Conservation (phyloP, 2,797 vertebrate genomes). For the Mus caroli region DNA sequence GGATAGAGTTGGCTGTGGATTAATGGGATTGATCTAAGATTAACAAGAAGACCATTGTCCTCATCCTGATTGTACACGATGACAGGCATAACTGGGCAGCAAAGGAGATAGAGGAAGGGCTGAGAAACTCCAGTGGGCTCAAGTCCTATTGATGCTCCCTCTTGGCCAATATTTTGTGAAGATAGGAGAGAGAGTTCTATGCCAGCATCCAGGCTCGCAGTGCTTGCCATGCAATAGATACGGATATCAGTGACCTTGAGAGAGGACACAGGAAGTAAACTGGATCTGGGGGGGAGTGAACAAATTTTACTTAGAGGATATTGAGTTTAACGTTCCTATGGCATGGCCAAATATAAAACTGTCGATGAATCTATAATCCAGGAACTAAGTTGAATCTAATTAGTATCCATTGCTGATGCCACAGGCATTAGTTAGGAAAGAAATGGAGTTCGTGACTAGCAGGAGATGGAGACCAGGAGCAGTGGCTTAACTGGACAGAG, state of each 20-base stretch:
- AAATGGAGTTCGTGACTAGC: neutral
- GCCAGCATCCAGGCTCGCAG: neutral
- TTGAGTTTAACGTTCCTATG: neutral
- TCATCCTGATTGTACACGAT: neutral
- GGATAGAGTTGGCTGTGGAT: conserved; percentile 42
- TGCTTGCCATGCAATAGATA: neutral
- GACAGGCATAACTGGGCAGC: neutral
- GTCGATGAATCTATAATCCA: neutral
- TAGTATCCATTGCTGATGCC: neutral
- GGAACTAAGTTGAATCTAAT: neutral
- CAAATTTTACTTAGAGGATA: neutral
- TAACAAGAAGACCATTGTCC: conserved; percentile 54
- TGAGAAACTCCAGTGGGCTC: neutral
- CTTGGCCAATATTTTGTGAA: neutral
- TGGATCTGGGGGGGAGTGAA: neutral
- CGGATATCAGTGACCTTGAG: neutral
- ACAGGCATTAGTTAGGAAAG: neutral
- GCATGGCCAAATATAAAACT: neutral
- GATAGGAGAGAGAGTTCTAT: neutral
- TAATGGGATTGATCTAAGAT: conserved; percentile 50
- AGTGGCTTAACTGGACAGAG: neutral
- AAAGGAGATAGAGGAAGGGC: neutral
- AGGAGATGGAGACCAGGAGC: neutral
- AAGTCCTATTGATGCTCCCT: neutral
- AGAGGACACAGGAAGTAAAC: neutral